Base-by-base conservation (phyloP, 1,140 invertebrate genomes). In the Phymorhynchus buccinoides region DNA sequence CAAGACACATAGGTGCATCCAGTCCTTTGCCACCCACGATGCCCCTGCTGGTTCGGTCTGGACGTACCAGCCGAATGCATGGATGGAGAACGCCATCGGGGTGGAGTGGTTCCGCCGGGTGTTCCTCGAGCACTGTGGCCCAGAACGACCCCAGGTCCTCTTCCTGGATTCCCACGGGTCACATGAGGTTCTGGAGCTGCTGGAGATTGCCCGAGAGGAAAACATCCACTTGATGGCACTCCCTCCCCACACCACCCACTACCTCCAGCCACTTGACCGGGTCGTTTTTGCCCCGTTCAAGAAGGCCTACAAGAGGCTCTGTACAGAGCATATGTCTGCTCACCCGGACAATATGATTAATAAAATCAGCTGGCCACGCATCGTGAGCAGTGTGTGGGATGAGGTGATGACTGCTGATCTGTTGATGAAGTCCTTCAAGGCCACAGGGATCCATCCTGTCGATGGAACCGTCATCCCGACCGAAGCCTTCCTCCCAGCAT, bases 161-260 rank as follows among this genome's bases (percentile, higher is more conserved):
- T 75, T 87, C 12, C 62, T 89, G 18, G 89, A 90, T 41, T 52
- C 68, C 30, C 89, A 89, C 42, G 62, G 52, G 35, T 86, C 82
- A 0, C 86, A 90, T 83, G 87, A 88, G 71, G 86, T 87, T n/a
- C 16, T 90, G 6, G 87, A 62, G 9, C 56, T 89, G 1, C 81
- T 89, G 22, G 77, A 89, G 32, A 77, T 4, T 22, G 88, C 86
- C 2, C 81, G 68, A 0, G 62, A 87, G 39, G 80, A 89, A 41
- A 35, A 86, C 35, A 86, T 88, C n/a, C n/a, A n/a, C n/a, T n/a
- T n/a, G n/a, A n/a, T n/a, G n/a, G 82, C 85, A 35, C 83, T 90
- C n/a, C 89, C 90, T 41, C 88, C 88, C 22, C 89, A 91, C 62
- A 89, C 89, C 18, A 88, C 88, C 62, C 86, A 89, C 52, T 81